These are phyloP conservation scores for Pelecanus crispus DNA, from an alignment of 2,113 vertebrate genomes.

Conservation along the genomic window DNA sequence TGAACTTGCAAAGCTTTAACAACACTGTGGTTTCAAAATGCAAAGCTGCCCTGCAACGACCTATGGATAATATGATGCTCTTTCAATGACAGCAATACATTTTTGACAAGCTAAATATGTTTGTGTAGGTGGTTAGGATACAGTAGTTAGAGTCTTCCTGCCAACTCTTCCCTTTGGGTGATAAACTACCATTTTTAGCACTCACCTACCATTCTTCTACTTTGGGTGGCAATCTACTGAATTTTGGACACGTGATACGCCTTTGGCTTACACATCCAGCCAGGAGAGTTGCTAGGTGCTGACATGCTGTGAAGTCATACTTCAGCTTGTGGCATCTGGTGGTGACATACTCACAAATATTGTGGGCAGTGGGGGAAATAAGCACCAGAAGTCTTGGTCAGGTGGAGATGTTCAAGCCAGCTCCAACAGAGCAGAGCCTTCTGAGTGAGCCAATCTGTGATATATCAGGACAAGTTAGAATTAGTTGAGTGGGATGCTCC, in stretches of 20 bases:
- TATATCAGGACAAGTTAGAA: neutral
- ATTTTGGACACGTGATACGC: accelerated
- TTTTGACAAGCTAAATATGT: neutral
- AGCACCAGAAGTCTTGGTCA: neutral
- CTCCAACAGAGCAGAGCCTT: neutral
- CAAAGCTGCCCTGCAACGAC: neutral
- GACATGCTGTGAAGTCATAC: neutral
- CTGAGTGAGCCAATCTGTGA: neutral
- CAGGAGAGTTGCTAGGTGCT: neutral
- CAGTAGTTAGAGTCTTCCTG: neutral
- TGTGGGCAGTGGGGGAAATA: neutral
- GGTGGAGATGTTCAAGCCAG: neutral
- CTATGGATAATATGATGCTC: neutral
- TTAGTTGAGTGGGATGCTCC: neutral
- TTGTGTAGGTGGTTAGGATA: neutral
- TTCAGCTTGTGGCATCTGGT: neutral
- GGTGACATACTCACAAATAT: neutral
- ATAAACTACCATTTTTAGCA: neutral
- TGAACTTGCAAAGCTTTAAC: neutral
- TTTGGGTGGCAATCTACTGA: neutral
- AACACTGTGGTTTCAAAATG: neutral
- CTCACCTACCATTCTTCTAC: neutral
- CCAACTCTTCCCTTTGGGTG: neutral
- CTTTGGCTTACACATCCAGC: neutral
- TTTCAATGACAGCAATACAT: neutral